Percentiles rank a stretch among this genome's conserved stretches.
phyloP scores from a whole-genome alignment of 2,113 vertebrate genomes.

The Parus major region DNA sequence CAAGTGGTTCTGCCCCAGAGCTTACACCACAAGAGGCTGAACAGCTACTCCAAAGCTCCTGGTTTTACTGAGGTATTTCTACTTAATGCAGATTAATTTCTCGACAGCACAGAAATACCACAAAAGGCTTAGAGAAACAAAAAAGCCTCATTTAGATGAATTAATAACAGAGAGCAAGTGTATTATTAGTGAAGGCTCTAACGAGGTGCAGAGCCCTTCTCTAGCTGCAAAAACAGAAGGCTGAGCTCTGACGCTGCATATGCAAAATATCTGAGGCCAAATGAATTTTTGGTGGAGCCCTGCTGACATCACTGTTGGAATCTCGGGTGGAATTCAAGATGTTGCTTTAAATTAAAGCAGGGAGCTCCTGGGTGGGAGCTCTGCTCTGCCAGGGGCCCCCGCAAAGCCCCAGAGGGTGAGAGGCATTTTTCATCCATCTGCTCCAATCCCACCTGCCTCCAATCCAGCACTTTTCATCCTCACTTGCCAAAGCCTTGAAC shows the following conservation, averaged over 20 bases:
- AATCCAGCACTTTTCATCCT: background rate
- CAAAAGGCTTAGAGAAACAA: conserved; percentile 19
- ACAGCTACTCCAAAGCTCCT: background rate
- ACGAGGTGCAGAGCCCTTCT: background rate
- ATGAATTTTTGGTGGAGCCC: background rate
- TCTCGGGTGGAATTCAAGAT: background rate
- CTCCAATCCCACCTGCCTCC: background rate
- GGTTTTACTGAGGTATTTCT: background rate
- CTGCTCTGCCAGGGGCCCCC: background rate
- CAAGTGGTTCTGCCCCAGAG: background rate
- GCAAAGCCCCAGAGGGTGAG: background rate
- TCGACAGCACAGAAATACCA: background rate
- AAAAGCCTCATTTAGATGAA: conserved; percentile 13
- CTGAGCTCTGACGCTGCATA: background rate
- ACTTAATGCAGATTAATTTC: conserved; percentile 5
- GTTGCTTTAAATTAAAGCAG: background rate
- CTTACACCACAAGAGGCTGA: fast-evolving
- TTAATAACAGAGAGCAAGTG: background rate
- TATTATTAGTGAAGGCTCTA: background rate
- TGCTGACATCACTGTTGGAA: background rate
- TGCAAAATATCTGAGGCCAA: background rate
- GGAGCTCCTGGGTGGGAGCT: background rate
- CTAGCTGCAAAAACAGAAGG: background rate
- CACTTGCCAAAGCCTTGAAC: background rate
- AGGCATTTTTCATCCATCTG: background rate